Percentiles rank a stretch among this genome's conserved stretches.
Conservation (phyloP, 2,888 invertebrate species). For the Sphinx pinastri region DNA sequence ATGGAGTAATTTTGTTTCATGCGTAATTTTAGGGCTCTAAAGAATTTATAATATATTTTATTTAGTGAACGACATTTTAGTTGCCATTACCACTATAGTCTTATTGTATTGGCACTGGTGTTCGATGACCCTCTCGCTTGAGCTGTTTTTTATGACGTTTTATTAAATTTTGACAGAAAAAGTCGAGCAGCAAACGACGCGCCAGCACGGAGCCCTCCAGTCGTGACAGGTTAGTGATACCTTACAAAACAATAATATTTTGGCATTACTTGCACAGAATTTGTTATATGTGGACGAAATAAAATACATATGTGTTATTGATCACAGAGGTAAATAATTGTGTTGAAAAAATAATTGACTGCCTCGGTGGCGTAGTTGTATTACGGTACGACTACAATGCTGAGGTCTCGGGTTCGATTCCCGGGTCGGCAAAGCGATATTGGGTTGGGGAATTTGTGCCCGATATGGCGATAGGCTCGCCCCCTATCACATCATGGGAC, state of each 20-base stretch:
- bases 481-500: too few species aligned
- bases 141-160: constrained; percentile 50
- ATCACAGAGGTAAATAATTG: neutral
- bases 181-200: constrained; percentile 72
- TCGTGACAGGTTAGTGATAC: constrained; percentile 62
- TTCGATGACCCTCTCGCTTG: constrained; percentile 51
- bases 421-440: too few species aligned
- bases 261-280: neutral
- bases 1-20: constrained; percentile 24
- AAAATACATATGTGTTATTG: neutral
- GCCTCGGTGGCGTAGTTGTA: too few species aligned
- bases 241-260: neutral
- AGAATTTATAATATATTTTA: constrained; percentile 55
- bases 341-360: neutral
- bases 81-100: constrained; percentile 81
- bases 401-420: too few species aligned
- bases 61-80: constrained; percentile 66
- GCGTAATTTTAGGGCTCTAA: constrained; percentile 44
- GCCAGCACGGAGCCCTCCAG: constrained; percentile 69
- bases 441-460: too few species aligned
- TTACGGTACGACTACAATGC: too few species aligned
- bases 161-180: constrained; percentile 76
- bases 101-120: constrained; percentile 83
- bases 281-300: neutral
- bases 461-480: too few species aligned